phyloP scores from a whole-genome alignment of 2,113 vertebrate genomes.

The Thalassoma bifasciatum region DNA sequence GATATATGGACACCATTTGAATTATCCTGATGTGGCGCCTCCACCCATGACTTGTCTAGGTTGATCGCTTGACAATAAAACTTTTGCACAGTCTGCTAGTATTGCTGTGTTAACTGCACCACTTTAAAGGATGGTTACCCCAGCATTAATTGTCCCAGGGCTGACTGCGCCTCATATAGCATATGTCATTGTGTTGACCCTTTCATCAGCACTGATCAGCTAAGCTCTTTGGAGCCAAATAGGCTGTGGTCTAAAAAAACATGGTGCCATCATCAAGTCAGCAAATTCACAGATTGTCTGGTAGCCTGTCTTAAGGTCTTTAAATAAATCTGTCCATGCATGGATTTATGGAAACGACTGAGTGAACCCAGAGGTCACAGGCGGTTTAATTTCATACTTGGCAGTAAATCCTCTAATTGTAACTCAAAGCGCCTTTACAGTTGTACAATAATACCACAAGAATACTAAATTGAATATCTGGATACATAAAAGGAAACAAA shows the following conservation, averaged over 20 bases:
- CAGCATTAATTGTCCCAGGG: slow-evolving; percentile 62
- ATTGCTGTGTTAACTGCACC: slow-evolving; percentile 59
- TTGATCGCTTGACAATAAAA: slow-evolving; percentile 42
- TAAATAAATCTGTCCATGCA: slow-evolving; percentile 78
- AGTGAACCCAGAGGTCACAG: slow-evolving; percentile 80
- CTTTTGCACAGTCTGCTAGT: slow-evolving; percentile 37
- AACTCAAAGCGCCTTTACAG: slow-evolving; percentile 78
- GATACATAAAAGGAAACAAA: slow-evolving; percentile 81
- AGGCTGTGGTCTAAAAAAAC: slow-evolving; percentile 68
- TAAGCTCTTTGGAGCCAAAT: slow-evolving; percentile 74
- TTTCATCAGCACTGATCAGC: slow-evolving; percentile 67
- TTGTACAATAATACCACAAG: slow-evolving; percentile 80
- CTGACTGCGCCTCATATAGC: slow-evolving; percentile 66
- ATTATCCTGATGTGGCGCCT: slow-evolving; percentile 24
- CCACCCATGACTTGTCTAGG: slow-evolving; percentile 28
- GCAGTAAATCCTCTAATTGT: slow-evolving; percentile 83
- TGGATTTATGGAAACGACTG: slow-evolving; percentile 80
- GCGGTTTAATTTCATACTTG: slow-evolving; percentile 79
- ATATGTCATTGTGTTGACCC: slow-evolving; percentile 78
- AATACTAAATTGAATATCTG: slow-evolving; percentile 79
- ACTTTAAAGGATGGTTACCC: slow-evolving; percentile 70
- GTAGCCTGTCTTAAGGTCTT: slow-evolving; percentile 74
- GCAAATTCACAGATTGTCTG: slow-evolving; percentile 77
- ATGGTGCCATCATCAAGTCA: slow-evolving; percentile 76
- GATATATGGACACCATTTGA: slow-evolving; percentile 26